These are phyloP conservation scores for Gasterosteus aculeatus DNA, from an alignment of 2,113 vertebrate species.

Conservation along the genomic window DNA sequence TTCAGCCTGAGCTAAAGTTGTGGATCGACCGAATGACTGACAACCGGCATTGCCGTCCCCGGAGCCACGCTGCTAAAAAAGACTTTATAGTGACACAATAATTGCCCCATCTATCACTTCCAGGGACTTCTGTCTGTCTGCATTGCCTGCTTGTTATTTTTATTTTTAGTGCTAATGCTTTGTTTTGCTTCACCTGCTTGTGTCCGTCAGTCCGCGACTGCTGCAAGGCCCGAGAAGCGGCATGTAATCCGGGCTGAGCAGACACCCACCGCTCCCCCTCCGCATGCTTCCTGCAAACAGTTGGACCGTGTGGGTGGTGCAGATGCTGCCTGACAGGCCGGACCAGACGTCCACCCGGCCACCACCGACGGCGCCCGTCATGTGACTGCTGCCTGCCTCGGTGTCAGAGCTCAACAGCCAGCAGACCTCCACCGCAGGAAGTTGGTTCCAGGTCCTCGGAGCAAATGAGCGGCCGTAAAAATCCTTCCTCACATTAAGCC, in stretches of 20 bases:
- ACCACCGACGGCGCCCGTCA: slow-evolving; percentile 48
- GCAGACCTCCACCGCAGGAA: slow-evolving; percentile 58
- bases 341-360: slow-evolving; percentile 16
- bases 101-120: slow-evolving; percentile 49
- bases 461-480: slow-evolving; percentile 48
- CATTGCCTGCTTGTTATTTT: slow-evolving; percentile 61
- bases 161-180: slow-evolving; percentile 61
- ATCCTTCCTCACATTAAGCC: slow-evolving; percentile 16
- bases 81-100: slow-evolving; percentile 13
- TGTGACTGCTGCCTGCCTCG: slow-evolving; percentile 47
- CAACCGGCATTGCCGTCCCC: neutral
- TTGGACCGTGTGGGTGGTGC: slow-evolving; percentile 25
- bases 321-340: slow-evolving; percentile 51
- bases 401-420: slow-evolving; percentile 50
- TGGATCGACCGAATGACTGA: neutral
- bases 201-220: slow-evolving; percentile 45
- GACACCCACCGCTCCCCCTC: slow-evolving; percentile 38
- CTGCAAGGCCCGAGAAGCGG: slow-evolving; percentile 19
- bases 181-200: slow-evolving; percentile 72
- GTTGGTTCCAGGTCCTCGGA: slow-evolving; percentile 43
- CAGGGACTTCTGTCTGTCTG: slow-evolving; percentile 31
- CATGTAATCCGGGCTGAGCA: slow-evolving; percentile 24
- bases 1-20: neutral
- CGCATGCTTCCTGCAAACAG: slow-evolving; percentile 48
- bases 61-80: neutral